Evolutionary conservation across 2,888 invertebrate genomes (phyloP).

Genomic region (Caradrina clavipalpis): DNA sequence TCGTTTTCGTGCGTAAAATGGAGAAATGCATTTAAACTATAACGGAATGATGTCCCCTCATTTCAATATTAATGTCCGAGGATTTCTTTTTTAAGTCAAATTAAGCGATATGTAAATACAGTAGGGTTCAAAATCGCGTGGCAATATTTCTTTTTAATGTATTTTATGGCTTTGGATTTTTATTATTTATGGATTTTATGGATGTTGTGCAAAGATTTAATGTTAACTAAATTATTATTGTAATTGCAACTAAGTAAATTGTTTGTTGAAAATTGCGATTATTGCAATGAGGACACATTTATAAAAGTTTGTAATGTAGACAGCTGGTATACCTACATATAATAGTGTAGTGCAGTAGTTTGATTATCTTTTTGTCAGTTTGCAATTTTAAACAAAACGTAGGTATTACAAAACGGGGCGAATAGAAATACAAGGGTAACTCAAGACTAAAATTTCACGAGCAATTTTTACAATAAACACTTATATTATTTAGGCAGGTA

Average conservation of each 20-base stretch:
- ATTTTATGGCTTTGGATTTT: slow-evolving; percentile 74
- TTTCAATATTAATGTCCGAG: slow-evolving; percentile 85
- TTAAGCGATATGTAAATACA: slow-evolving; percentile 42
- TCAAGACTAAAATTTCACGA: too few species aligned
- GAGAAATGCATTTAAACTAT: slow-evolving; percentile 89
- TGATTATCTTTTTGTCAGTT: too few species aligned
- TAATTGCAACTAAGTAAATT: slow-evolving; percentile 39
- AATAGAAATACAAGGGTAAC: too few species aligned
- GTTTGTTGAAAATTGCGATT: slow-evolving; percentile 1
- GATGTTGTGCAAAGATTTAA: slow-evolving; percentile 54
- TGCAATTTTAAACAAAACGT: too few species aligned
- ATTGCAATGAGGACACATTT: background rate
- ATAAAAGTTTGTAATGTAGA: too few species aligned
- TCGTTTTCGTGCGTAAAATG: slow-evolving; percentile 85
- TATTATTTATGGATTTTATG: slow-evolving; percentile 77
- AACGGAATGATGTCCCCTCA: slow-evolving; percentile 83
- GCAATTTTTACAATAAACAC: too few species aligned
- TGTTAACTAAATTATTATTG: slow-evolving; percentile 67
- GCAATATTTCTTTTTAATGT: slow-evolving; percentile 62
- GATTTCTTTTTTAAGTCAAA: slow-evolving; percentile 58
- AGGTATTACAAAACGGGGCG: too few species aligned
- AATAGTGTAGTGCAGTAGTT: too few species aligned
- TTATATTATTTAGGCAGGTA: too few species aligned
- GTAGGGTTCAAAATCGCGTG: slow-evolving; percentile 67
- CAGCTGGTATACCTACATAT: too few species aligned